phyloP scores from a whole-genome alignment of 2,113 vertebrate species.

The Todiramphus saurophagus region DNA sequence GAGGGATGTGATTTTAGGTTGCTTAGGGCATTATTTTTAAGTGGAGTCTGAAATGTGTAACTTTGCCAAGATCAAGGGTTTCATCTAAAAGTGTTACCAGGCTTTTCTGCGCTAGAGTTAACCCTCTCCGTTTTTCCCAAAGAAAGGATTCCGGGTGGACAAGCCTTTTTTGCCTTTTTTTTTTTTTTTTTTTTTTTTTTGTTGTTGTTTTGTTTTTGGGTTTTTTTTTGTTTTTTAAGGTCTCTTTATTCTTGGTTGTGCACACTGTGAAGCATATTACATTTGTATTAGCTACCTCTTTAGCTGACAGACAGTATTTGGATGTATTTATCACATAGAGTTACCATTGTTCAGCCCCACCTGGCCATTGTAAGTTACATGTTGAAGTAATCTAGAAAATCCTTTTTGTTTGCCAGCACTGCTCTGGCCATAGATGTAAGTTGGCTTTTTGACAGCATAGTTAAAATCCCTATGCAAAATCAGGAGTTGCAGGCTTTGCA shows the following conservation, averaged over 20 bases:
- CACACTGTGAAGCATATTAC: neutral
- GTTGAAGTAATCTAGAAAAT: conserved; percentile 13
- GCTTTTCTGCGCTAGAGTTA: neutral
- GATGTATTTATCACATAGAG: neutral
- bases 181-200: too few relatives aligned
- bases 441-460: neutral
- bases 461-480: neutral
- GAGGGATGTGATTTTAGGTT: neutral
- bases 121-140: neutral
- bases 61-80: neutral
- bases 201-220: too few relatives aligned
- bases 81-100: neutral
- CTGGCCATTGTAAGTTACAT: neutral
- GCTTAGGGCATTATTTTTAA: neutral
- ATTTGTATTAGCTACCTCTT: neutral
- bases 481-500: neutral
- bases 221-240: too few relatives aligned
- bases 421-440: neutral
- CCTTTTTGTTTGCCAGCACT: neutral
- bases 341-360: neutral
- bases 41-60: neutral
- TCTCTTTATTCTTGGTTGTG: neutral
- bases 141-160: fast-evolving
- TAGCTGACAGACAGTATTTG: neutral
- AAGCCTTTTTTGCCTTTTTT: fast-evolving